These are phyloP conservation scores for Saccopteryx leptura DNA, from an alignment of 2,113 vertebrate species.

Conservation along the genomic window DNA sequence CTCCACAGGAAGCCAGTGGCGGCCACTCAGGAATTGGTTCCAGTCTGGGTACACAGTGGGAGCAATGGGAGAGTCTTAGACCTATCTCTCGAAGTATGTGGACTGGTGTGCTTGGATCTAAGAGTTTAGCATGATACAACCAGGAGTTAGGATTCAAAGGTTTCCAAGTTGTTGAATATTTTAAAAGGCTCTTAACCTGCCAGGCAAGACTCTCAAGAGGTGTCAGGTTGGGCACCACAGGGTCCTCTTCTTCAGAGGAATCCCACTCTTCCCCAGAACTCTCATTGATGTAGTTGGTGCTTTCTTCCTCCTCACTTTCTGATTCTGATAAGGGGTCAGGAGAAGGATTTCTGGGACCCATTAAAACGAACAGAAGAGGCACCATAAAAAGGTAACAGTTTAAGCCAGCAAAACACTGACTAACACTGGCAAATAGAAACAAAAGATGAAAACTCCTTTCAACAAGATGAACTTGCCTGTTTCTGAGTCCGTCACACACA, in stretches of 20 bases:
- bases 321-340: constrained; percentile 60
- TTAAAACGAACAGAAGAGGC: constrained; percentile 18
- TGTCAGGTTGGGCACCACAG: constrained; percentile 15
- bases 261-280: constrained; percentile 60
- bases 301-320: constrained; percentile 70
- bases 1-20: constrained; percentile 57
- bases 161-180: constrained; percentile 73
- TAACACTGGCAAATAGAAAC: constrained; percentile 45
- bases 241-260: constrained; percentile 69
- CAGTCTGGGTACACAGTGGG: constrained; percentile 68
- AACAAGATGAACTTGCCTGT: constrained; percentile 55
- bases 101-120: constrained; percentile 66
- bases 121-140: constrained; percentile 72
- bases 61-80: constrained; percentile 71
- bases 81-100: constrained; percentile 65
- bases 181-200: constrained; percentile 75
- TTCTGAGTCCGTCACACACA: constrained; percentile 29
- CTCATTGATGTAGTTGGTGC: not conserved
- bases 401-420: constrained; percentile 42
- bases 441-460: constrained; percentile 47
- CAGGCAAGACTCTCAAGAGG: constrained; percentile 73
- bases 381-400: constrained; percentile 55
- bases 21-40: constrained; percentile 72
- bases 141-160: constrained; percentile 70
- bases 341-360: constrained; percentile 73